A percentile compares a stretch with the other conserved stretches of the same genome.
These are phyloP conservation scores for Schizotus pectinicornis DNA, from an alignment of 2,888 invertebrate genomes.

Conservation along the genomic window DNA sequence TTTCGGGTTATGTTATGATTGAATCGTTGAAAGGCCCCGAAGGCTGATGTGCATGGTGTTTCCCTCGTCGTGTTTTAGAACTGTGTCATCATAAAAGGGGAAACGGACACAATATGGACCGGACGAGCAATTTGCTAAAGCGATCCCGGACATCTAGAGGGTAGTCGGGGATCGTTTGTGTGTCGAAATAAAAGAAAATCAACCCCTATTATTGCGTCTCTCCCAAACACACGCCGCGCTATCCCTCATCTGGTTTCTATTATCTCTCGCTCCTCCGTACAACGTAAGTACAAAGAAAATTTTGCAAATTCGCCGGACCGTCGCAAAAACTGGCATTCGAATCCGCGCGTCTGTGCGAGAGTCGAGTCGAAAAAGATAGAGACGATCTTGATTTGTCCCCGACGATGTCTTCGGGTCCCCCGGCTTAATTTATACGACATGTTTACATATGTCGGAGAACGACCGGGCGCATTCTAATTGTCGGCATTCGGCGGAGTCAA, in stretches of 20 bases:
- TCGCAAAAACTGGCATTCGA: no score
- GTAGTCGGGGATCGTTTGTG: conserved; percentile 43
- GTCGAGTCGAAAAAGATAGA: conserved; percentile 1
- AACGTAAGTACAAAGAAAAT: background rate
- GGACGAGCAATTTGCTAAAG: conserved; percentile 52
- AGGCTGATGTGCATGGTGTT: no score
- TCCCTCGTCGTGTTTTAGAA: conserved; percentile 15
- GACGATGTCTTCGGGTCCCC: conserved; percentile 32
- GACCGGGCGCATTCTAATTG: conserved; percentile 55
- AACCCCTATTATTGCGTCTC: conserved; percentile 40
- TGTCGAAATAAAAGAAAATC: conserved; percentile 46
- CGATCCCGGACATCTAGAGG: conserved; percentile 44
- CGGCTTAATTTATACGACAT: conserved; percentile 55
- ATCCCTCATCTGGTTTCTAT: background rate
- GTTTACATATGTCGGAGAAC: conserved; percentile 55
- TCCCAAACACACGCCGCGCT: background rate
- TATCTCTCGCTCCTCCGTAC: no score
- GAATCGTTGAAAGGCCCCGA: no score
- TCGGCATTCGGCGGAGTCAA: conserved; percentile 43
- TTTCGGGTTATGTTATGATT: no score
- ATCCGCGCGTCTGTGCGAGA: no score
- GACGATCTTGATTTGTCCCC: conserved; percentile 42
- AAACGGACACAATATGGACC: conserved; percentile 45
- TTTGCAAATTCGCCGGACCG: no score
- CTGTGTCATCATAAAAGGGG: conserved; percentile 38